A percentile compares a stretch with the other conserved stretches of the same genome.
Evolutionary conservation across 2,797 vertebrate genomes (phyloP).

Genomic region (Cryptoprocta ferox): DNA sequence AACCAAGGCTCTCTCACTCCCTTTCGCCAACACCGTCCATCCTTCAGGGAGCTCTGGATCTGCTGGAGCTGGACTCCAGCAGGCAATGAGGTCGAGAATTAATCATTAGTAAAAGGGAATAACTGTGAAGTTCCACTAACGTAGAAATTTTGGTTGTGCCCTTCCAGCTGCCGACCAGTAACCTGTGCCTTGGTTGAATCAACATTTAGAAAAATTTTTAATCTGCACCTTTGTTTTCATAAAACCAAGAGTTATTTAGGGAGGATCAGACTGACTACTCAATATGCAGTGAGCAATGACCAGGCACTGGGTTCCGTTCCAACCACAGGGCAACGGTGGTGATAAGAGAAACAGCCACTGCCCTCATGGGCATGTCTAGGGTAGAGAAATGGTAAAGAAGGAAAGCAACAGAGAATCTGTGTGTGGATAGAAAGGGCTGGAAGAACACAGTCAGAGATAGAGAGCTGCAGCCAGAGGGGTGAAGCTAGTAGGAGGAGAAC

Average conservation of each 20-base stretch:
- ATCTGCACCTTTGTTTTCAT: background rate
- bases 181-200: background rate
- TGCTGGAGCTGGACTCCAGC: too few relatives aligned
- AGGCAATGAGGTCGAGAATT: background rate
- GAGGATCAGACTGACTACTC: background rate
- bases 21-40: too few relatives aligned
- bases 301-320: background rate
- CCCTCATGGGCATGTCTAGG: background rate
- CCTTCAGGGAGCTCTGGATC: too few relatives aligned
- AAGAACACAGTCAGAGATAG: background rate
- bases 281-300: background rate
- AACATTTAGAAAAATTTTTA: background rate
- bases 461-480: background rate
- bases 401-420: background rate
- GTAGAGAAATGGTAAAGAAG: background rate
- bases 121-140: background rate
- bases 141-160: background rate
- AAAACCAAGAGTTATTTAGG: background rate
- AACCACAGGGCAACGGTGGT: background rate
- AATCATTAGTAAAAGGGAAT: background rate
- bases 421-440: fast-evolving
- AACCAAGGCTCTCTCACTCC: too few relatives aligned
- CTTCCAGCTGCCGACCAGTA: background rate
- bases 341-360: background rate
- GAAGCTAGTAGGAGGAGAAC: background rate